phyloP scores from a whole-genome alignment of 2,888 invertebrate genomes.

The Rambutsinella grinnellia region DNA sequence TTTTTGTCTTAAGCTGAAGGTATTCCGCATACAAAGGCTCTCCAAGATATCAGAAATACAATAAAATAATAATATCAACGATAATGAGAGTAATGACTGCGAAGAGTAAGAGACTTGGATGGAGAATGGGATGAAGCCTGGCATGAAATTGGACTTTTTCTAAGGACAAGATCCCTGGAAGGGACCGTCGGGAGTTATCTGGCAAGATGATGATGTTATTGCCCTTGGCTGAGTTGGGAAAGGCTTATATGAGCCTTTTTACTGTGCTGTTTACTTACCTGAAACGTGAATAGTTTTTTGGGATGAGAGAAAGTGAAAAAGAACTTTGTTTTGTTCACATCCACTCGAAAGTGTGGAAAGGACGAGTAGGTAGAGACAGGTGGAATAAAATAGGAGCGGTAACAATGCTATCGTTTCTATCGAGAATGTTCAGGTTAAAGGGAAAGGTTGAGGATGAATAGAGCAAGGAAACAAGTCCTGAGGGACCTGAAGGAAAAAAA shows the following conservation, averaged over 20 bases:
- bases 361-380: too few relatives aligned
- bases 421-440: background rate
- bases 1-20: background rate
- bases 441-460: conserved; percentile 7
- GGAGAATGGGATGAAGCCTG: background rate
- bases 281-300: too few relatives aligned
- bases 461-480: conserved; percentile 45
- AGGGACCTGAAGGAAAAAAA: conserved; percentile 41
- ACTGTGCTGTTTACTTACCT: too few relatives aligned
- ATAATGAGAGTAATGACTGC: conserved; percentile 17
- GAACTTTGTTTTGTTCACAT: too few relatives aligned
- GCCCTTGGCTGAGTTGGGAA: too few relatives aligned
- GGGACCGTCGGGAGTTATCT: conserved; percentile 22
- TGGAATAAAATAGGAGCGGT: too few relatives aligned
- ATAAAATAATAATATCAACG: conserved; percentile 14
- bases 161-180: conserved; percentile 18
- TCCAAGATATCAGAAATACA: background rate
- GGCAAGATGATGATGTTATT: conserved; percentile 21
- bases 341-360: too few relatives aligned
- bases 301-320: too few relatives aligned
- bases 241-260: too few relatives aligned
- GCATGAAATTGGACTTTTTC: conserved; percentile 6
- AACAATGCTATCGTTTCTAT: too few relatives aligned
- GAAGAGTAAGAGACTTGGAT: too few relatives aligned
- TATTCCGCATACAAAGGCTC: background rate